phyloP scores from a whole-genome alignment of 2,888 invertebrate genomes.

The Eucera pruinosa region DNA sequence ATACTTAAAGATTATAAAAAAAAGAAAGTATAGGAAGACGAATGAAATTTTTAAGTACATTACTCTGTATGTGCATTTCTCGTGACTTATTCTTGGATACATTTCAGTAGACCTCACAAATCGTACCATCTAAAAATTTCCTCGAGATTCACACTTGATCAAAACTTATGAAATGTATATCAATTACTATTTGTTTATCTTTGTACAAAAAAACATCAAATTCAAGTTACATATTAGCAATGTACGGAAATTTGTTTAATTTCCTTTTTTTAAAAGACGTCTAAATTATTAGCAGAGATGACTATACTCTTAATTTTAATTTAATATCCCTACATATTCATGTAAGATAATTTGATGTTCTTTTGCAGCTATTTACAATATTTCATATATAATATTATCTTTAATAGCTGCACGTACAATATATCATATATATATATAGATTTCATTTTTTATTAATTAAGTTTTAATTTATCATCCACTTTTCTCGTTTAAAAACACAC shows the following conservation, averaged over 20 bases:
- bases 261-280: constrained; percentile 18
- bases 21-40: constrained; percentile 21
- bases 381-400: constrained; percentile 28
- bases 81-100: not conserved
- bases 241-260: constrained; percentile 24
- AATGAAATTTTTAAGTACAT: constrained; percentile 34
- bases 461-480: constrained; percentile 52
- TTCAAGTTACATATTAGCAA: constrained; percentile 42
- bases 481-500: constrained; percentile 54
- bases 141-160: constrained; percentile 1
- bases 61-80: not conserved
- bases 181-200: constrained; percentile 2
- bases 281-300: constrained; percentile 32
- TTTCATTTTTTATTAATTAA: constrained; percentile 48
- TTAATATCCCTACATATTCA: constrained; percentile 29
- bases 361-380: constrained; percentile 35
- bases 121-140: constrained; percentile 1
- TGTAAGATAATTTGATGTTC: constrained; percentile 52
- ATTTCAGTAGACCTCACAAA: constrained; percentile 43
- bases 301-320: constrained; percentile 27
- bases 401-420: constrained; percentile 55
- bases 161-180: constrained; percentile 24
- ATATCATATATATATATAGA: constrained; percentile 41
- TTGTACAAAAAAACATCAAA: constrained; percentile 38
- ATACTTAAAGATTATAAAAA: not conserved